Base-by-base conservation (phyloP, 2,113 vertebrate species). In the Psammodynastes pulverulentus region DNA sequence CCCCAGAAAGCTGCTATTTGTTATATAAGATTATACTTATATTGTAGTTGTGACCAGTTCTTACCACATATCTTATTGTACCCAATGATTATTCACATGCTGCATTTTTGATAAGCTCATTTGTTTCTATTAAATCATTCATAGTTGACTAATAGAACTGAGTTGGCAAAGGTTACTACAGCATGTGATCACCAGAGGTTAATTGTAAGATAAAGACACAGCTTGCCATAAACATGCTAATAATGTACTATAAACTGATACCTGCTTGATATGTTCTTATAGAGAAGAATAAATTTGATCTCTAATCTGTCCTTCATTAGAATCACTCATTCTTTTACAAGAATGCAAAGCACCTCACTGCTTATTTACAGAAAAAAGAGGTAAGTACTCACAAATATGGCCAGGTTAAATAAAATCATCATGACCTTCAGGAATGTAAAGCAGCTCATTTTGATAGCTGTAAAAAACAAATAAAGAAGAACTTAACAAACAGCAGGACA, bases 351-450 rank as follows among this genome's bases (percentile, higher is more conserved):
- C n/a, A 54, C 26, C 9, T 56, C 43, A 62, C 6, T 26, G 23
- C 17, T 86, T 53, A 86, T 84, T 62, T 24, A 52, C 92, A 93
- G 92, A 23, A 54, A 54, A 45, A 85, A 46, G 95, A 34, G 8
- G 26, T 91, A 53, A 10, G 84, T 96, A 99, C 99, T 99, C 97
- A 99, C 99, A 58, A 98, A 98, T 94, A 99, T 98, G 93, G 97
- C 89, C 93, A 98, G 94, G 96, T 99, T 99, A 98, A 99, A 98
- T 90, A 99, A 89, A 94, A 98, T 53, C 98, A 98, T 99, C 96
- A 98, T 97, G 56, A 97, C 94, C 96, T 98, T 99, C 96, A 99
- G 94, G 91, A 99, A 98, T 89, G 96, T 97, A 97, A 98, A 98
- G 97, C 97, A 98, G 92, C 98, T 96, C 99, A 99, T 99, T 96